phyloP scores from a whole-genome alignment of 2,797 vertebrate species.

The Apodemus agrarius region DNA sequence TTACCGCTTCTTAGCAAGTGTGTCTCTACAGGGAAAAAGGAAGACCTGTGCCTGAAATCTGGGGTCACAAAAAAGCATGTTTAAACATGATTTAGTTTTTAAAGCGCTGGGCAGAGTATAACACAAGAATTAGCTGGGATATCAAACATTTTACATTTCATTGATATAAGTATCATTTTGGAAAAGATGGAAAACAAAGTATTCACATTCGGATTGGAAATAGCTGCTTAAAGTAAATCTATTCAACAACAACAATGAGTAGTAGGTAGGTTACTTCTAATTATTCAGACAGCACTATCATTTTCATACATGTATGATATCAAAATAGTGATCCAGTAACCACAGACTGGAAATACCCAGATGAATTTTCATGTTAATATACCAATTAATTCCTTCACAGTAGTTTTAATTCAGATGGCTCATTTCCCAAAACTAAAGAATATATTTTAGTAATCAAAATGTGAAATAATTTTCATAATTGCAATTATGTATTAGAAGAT shows the following conservation, averaged over 20 bases:
- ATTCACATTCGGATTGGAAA: conserved; percentile 57
- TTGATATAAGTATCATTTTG: conserved; percentile 66
- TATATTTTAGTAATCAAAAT: conserved; percentile 72
- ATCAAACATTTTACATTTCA: background rate
- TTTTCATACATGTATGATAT: conserved; percentile 58
- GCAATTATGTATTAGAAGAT: conserved; percentile 79
- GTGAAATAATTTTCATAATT: conserved; percentile 77
- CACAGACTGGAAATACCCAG: conserved; percentile 23
- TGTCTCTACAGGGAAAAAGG: conserved; percentile 21
- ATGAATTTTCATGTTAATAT: conserved; percentile 68
- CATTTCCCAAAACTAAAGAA: conserved; percentile 58
- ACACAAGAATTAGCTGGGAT: background rate
- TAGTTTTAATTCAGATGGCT: conserved; percentile 67
- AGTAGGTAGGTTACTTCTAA: conserved; percentile 68
- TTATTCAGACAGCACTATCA: conserved; percentile 76
- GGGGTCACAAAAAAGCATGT: background rate
- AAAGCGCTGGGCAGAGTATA: conserved; percentile 39
- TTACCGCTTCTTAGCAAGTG: conserved; percentile 57
- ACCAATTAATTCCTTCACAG: conserved; percentile 67
- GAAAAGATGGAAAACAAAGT: conserved; percentile 35
- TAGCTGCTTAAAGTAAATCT: conserved; percentile 40
- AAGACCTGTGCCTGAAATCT: conserved; percentile 37
- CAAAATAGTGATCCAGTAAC: conserved; percentile 74
- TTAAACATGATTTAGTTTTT: background rate
- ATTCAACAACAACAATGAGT: background rate